Evolutionary conservation across 2,888 invertebrate species (phyloP), one percentile per base, ranked within the genome.

Genomic region (Chymomyza procnemis): DNA sequence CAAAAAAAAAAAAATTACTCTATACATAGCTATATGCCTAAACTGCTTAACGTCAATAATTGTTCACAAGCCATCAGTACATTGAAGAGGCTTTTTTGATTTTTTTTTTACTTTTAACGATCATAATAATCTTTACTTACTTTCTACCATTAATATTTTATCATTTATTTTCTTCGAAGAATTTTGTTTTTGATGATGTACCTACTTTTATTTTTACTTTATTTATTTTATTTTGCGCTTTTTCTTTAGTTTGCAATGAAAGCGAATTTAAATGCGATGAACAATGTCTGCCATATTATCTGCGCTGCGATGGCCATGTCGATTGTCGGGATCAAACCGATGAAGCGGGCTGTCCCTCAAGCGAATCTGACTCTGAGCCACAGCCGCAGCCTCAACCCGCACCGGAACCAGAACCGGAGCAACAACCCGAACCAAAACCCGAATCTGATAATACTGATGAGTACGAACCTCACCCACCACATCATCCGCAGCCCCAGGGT

Each of bases 251-350:
- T 80, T 90, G 90, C 76, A 60, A 67, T 46, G 80, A 79, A 14
- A 92, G 92, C 16, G 93, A 95, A 89, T 93, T 94, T 87, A 92
- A 92, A 73, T 95, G 95, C 88, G 94, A 94, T 87, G 69, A 93
- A 9, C 91, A 92, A 59, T 95, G 95, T 88, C 92, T 94, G 73
- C 92, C 93, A 18, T 87, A 91, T 16, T 87, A 86, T 6, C 90
- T 92, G 74, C 91, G 91, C 16, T 95, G 96, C 87, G 93, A 96
- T 89, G 93, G 93, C 34, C 71, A 74, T 1, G 66, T 76, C 8
- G 93, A 95, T 71, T 95, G 95, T 79, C 4, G 19, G 12, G 96
- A 96, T 82, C 92, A 92, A 16, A 92, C 93, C 3, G 96, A 96
- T 81, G 95, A 96, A 88, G 88, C 90, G 3, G 92, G 92, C 79